Evolutionary conservation across 2,888 invertebrate species (phyloP).

Genomic region (Tetragonisca angustula): DNA sequence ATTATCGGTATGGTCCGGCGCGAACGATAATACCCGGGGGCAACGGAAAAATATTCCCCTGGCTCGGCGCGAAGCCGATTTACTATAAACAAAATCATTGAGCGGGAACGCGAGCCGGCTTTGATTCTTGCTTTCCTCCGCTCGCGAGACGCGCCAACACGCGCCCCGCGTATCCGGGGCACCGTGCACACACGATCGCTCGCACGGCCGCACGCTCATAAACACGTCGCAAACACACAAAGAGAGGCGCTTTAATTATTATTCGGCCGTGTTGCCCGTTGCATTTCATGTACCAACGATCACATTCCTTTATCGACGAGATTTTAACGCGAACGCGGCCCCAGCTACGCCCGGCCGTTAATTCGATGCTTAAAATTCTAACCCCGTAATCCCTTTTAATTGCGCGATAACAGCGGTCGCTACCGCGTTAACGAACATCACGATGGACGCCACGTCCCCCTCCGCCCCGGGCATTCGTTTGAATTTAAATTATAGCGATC

Average conservation of each 20-base stretch:
- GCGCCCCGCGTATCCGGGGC: background rate
- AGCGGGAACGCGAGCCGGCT: conserved; percentile 35
- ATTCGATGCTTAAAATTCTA: conserved; percentile 52
- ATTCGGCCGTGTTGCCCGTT: background rate
- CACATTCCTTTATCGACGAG: conserved; percentile 24
- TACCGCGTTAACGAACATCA: conserved; percentile 37
- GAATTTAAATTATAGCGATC: conserved; percentile 44
- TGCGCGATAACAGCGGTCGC: conserved; percentile 39
- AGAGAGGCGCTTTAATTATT: conserved; percentile 13
- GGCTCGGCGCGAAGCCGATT: conserved; percentile 34
- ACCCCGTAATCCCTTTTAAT: conserved; percentile 41
- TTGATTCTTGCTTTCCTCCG: conserved; percentile 21
- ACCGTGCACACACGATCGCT: background rate
- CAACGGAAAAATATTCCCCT: conserved; percentile 62
- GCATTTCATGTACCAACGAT: conserved; percentile 13
- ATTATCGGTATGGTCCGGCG: conserved; percentile 68
- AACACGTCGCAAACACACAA: background rate
- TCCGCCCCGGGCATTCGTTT: conserved; percentile 3
- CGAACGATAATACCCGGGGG: conserved; percentile 63
- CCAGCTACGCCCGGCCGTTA: conserved; percentile 22
- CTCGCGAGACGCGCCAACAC: background rate
- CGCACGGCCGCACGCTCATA: too few relatives aligned
- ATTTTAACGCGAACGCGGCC: conserved; percentile 35
- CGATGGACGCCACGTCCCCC: background rate
- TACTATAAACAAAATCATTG: conserved; percentile 65